Evolutionary conservation across 2,797 vertebrate genomes (phyloP).

Genomic region (Peromyscus eremicus): DNA sequence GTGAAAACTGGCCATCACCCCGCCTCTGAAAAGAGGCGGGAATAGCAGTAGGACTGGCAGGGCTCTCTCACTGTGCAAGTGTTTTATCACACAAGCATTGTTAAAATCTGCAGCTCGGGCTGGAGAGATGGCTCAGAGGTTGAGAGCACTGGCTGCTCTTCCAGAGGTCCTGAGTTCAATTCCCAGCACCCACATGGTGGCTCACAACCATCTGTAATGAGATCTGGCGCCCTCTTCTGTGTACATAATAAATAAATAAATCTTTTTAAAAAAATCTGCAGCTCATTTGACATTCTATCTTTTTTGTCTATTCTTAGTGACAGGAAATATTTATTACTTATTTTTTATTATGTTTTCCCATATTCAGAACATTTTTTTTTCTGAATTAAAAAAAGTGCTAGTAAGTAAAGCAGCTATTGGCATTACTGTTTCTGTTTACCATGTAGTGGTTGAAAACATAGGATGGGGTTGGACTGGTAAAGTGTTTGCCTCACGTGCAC

Average conservation of each 20-base stretch:
- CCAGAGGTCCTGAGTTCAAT: too few species aligned
- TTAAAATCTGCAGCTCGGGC: not conserved
- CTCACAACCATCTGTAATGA: too few species aligned
- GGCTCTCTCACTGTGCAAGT: too few species aligned
- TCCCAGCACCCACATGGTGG: too few species aligned
- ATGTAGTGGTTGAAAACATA: not conserved
- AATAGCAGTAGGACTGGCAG: not conserved
- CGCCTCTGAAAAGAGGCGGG: not conserved
- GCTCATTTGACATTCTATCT: not conserved
- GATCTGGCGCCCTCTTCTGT: too few species aligned
- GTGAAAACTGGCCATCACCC: not conserved
- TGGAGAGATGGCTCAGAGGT: too few species aligned
- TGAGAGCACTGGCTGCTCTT: too few species aligned
- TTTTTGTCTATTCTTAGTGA: constrained; percentile 28
- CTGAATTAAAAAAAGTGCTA: not conserved
- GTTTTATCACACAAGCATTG: not conserved
- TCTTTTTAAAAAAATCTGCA: not conserved
- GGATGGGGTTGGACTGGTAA: not conserved
- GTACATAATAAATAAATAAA: too few species aligned
- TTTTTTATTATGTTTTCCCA: not conserved
- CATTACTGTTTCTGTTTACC: not conserved
- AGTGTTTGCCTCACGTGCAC: not conserved
- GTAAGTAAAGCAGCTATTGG: not conserved
- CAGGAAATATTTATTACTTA: not conserved
- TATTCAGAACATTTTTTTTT: not conserved